Base-by-base conservation (phyloP, 2,113 vertebrate genomes). In the Agapornis roseicollis region DNA sequence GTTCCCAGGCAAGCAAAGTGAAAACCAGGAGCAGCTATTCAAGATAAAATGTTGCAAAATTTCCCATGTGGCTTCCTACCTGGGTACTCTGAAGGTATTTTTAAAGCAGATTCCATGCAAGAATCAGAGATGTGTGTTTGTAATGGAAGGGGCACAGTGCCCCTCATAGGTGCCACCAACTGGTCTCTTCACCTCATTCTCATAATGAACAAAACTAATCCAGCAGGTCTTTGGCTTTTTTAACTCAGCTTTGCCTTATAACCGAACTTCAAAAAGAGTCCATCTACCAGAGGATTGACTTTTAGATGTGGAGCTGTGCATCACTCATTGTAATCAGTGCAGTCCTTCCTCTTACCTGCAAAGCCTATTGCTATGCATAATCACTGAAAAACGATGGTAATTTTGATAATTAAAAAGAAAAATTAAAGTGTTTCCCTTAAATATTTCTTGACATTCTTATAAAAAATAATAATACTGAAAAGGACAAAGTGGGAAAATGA, bases 71-170 rank as follows among this genome's bases (percentile, higher is more conserved):
- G 18, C 58, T 85, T 70, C 44, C 11, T 60, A 55, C 6, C 14
- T 64, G 44, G 7, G 11, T 31, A 10, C 35, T 83, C 42, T 24
- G 23, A 47, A 74, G 9, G 23, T 23, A 64, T 29, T 81, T 76
- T 66, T 33, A 33, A 78, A 88, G 28, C 3, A 76, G 71, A 68
- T 72, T 58, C 17, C 9, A 25, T 27, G 9, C 11, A 28, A 14
- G 80, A 50, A 13, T 55, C 33, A 37, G 52, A 55, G 17, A n/a
- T 3, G 1, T 5, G 4, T 39, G 5, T 49, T 31, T 82, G 8
- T 33, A 66, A 68, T 13, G 4, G 17, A 27, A 37, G 10, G 6
- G 2, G 9, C 16, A 10, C 9, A 1, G 2, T 50, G 29, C 5
- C 35, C 15, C 31, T 24, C 10, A 4, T 13, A 46, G 14, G 7